phyloP scores from a whole-genome alignment of 64 coral and sea anemone species.

The Dendronephthya gigantea region DNA sequence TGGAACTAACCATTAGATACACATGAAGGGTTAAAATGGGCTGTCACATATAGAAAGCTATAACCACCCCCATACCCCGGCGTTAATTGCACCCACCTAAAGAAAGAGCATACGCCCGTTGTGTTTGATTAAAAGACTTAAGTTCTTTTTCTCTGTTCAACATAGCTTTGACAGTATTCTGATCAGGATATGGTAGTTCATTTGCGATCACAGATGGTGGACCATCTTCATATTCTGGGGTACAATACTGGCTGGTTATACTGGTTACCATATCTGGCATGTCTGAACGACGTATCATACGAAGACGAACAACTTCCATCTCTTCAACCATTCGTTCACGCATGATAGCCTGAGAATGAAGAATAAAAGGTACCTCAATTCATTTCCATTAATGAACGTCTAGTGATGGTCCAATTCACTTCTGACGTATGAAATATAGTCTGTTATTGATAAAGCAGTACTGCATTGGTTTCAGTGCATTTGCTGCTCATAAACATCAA shows the following conservation, averaged over 20 bases:
- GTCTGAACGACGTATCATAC: conserved; percentile 55
- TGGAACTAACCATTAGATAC: too few relatives aligned
- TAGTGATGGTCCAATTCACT: neutral
- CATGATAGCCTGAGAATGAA: conserved; percentile 45
- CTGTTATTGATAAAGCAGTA: too few relatives aligned
- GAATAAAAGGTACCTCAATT: too few relatives aligned
- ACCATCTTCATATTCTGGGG: neutral
- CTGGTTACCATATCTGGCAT: conserved; percentile 57
- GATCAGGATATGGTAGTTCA: conserved; percentile 4
- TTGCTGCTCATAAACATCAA: too few relatives aligned
- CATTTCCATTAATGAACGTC: too few relatives aligned
- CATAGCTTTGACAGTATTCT: neutral
- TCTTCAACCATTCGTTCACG: conserved; percentile 71
- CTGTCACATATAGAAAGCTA: conserved; percentile 51
- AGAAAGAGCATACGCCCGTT: neutral
- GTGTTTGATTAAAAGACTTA: conserved; percentile 5
- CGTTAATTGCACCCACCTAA: neutral
- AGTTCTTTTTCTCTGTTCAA: conserved; percentile 5
- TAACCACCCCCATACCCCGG: neutral
- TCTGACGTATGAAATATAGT: too few relatives aligned
- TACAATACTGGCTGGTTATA: neutral
- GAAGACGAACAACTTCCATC: conserved; percentile 45
- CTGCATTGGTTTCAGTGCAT: too few relatives aligned
- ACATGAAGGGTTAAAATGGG: too few relatives aligned
- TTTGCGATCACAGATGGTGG: conserved; percentile 8